These are phyloP conservation scores for Penelope pileata DNA, from an alignment of 2,113 vertebrate genomes.

Conservation along the genomic window DNA sequence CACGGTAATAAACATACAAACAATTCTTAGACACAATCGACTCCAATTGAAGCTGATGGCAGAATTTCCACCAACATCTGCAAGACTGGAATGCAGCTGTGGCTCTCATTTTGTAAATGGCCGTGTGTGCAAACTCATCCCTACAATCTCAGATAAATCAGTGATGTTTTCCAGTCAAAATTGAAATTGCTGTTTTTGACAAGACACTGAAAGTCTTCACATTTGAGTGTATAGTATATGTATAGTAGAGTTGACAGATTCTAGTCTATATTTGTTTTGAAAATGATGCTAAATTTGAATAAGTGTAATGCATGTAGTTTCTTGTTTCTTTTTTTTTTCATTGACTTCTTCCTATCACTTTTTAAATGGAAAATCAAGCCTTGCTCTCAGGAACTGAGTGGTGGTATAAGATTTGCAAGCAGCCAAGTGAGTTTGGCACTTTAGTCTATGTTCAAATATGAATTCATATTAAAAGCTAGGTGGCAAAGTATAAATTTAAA, in stretches of 20 bases:
- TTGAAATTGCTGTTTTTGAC: neutral
- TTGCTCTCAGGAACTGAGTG: neutral
- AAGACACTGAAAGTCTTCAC: neutral
- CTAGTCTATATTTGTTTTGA: neutral
- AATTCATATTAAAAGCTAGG: neutral
- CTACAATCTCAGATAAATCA: neutral
- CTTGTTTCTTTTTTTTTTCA: neutral
- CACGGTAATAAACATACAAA: neutral
- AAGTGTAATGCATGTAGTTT: neutral
- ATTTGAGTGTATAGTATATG: no score
- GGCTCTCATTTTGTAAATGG: neutral
- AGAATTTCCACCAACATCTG: neutral
- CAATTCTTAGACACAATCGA: neutral
- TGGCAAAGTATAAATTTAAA: neutral
- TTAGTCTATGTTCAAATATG: neutral
- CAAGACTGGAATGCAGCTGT: neutral
- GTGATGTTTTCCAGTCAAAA: neutral
- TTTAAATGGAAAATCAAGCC: neutral
- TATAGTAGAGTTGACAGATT: neutral
- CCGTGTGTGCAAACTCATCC: rapidly evolving
- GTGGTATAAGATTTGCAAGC: neutral
- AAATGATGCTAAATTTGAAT: neutral
- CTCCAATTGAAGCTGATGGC: neutral
- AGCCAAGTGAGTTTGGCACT: neutral
- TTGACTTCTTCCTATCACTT: neutral